Base-by-base conservation (phyloP, 2,888 invertebrate genomes). In the Timema podura region DNA sequence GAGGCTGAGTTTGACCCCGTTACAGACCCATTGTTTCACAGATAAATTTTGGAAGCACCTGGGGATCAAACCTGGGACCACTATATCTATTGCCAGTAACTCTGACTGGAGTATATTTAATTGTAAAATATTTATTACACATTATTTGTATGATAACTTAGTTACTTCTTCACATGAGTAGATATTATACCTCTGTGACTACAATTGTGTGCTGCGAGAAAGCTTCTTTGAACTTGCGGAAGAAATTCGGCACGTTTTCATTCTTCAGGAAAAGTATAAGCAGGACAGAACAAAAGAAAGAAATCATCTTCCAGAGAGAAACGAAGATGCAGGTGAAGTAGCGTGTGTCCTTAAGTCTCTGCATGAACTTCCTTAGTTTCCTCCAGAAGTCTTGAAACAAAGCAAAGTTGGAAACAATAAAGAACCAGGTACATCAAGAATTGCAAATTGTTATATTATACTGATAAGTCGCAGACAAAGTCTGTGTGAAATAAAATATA, bases 281-380 rank as follows among this genome's bases (percentile, higher is more conserved):
- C 64, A 92, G 78, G 75, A 88, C 87, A 72, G 87, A 84, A 2
- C 83, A 75, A 74, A 91, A 86, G 77, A 95, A 95, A 5, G 92
- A 79, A 0, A 88, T 57, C 69, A 92, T 88, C 82, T 96, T 95
- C 86, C 92, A 89, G 16, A 92, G 75, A 0, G 94, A 87, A 5
- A 92, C 83, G 67, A 88, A 84, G 54, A 89, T 83, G 78, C 94
- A 92, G 0, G 89, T 88, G 76, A 90, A 88, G 76, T 93, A 91
- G 76, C 81, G 79, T 47, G 87, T 85, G 75, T 83, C 83, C 74
- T 88, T 87, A n/a, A 92, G 81, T 48, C 85, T 83, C 69, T 83
- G 81, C 68, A 85, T 85, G 7, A 86, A 76, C 78, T 79, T 78
- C 69, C 83, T 81, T 81, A 85, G 77, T 75, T 65, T 79, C 76